phyloP scores from a whole-genome alignment of 2,888 invertebrate species.

The Nephrotoma guestfalica region DNA sequence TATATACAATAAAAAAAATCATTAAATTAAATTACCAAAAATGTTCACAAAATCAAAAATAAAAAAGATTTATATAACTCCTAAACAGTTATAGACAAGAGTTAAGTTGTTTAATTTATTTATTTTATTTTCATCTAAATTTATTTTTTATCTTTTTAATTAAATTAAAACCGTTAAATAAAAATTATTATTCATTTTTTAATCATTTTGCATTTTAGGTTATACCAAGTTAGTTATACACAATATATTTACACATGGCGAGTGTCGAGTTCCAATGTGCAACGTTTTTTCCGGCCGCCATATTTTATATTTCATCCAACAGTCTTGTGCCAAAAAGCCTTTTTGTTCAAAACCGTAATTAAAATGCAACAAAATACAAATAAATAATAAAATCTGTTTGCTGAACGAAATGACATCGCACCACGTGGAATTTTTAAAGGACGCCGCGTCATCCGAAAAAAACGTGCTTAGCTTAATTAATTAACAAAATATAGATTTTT shows the following conservation, averaged over 20 bases:
- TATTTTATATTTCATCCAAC: not conserved
- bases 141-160: constrained; percentile 1
- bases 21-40: not conserved
- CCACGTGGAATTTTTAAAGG: not conserved
- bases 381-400: not conserved
- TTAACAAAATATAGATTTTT: constrained; percentile 7
- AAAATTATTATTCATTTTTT: not conserved
- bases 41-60: not conserved
- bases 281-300: constrained; percentile 4
- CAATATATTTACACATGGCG: constrained; percentile 13
- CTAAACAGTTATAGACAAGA: not conserved
- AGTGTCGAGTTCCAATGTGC: constrained; percentile 13
- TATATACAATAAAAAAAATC: not conserved
- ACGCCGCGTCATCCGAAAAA: not conserved
- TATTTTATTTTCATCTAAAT: constrained; percentile 1
- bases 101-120: not conserved
- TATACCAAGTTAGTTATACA: constrained; percentile 9
- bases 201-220: not conserved
- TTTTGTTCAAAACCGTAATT: not conserved
- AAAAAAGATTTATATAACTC: not conserved
- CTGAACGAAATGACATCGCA: not conserved
- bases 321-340: not conserved
- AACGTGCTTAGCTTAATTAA: constrained; percentile 10
- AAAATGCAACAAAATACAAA: not conserved
- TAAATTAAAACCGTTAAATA: constrained; percentile 1